Base-by-base conservation (phyloP, 2,113 vertebrate genomes). In the Dolichallabes microphthalmus region DNA sequence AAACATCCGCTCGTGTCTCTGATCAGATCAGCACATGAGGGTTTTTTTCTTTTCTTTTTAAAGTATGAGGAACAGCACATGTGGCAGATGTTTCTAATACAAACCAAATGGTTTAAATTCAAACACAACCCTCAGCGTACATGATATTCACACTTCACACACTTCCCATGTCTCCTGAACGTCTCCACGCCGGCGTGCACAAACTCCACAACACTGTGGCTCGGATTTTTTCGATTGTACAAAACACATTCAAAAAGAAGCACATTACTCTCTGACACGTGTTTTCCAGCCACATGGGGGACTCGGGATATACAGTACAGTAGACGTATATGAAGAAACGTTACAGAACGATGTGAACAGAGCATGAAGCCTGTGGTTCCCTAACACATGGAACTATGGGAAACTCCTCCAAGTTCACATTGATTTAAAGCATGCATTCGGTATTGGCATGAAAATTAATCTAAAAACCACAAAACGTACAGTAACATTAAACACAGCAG, bases 261-360 rank as follows among this genome's bases (percentile, higher is more conserved):
- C n/a, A n/a, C n/a, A n/a, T n/a, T n/a, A n/a, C n/a, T n/a, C n/a
- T n/a, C n/a, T n/a, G n/a, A n/a, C n/a, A 84, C 30, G 53, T 64
- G 73, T 66, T 30, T 78, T 60, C 32, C 35, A 45, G 53, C 73
- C 66, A 6, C 52, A 39, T 15, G 50, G n/a, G 61, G 58, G 39
- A 22, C 50, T 61, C 74, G 69, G 83, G 68, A 79, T 85, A 15
- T 57, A n/a, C n/a, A n/a, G n/a, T n/a, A n/a, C n/a, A n/a, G n/a
- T n/a, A 57, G 75, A 69, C 14, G 19, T 79, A 45, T 64, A 53
- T 66, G 22, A 84, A 66, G 71, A 45, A 45, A 6, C 39, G 39
- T 45, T 45, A 45, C 45, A 45, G 6, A 45, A 0, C 39, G 39
- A 45, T 27, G 82, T n/a, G 35, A 30, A 73, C 11, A 22, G 53